These are phyloP conservation scores for Ectemnius lituratus DNA, from an alignment of 2,888 invertebrate species.

Conservation along the genomic window DNA sequence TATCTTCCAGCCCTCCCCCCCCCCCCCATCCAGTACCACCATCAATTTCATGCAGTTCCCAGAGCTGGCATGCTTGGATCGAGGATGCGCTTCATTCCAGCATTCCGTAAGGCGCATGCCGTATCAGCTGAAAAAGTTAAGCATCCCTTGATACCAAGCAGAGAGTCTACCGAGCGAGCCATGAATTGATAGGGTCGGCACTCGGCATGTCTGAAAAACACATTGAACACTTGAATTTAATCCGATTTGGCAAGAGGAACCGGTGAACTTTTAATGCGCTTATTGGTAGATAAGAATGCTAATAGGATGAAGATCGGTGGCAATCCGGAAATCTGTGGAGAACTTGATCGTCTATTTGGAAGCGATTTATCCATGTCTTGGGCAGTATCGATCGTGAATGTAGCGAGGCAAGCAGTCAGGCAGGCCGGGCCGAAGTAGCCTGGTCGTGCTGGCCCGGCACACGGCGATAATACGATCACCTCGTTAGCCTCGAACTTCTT, in stretches of 20 bases:
- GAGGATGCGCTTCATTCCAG: constrained; percentile 1
- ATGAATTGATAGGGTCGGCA: constrained; percentile 36
- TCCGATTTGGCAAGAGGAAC: constrained; percentile 27
- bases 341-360: constrained; percentile 28
- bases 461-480: neutral
- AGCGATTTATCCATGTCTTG: constrained; percentile 24
- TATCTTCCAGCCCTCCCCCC: neutral
- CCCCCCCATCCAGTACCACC: neutral
- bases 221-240: constrained; percentile 30
- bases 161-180: neutral
- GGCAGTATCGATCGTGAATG: neutral
- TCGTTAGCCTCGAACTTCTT: constrained; percentile 24
- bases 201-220: constrained; percentile 4
- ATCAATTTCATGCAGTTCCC: constrained; percentile 7
- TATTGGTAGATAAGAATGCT: constrained; percentile 31
- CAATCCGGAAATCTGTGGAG: constrained; percentile 42
- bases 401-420: neutral
- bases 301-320: constrained; percentile 13
- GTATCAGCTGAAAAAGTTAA: constrained; percentile 17
- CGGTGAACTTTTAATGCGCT: constrained; percentile 45
- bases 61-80: neutral
- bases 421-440: neutral
- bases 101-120: neutral
- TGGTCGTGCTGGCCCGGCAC: too few species aligned
- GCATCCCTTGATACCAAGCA: neutral